Evolutionary conservation across 2,113 vertebrate genomes (phyloP).

Genomic region (Limnothrissa miodon): DNA sequence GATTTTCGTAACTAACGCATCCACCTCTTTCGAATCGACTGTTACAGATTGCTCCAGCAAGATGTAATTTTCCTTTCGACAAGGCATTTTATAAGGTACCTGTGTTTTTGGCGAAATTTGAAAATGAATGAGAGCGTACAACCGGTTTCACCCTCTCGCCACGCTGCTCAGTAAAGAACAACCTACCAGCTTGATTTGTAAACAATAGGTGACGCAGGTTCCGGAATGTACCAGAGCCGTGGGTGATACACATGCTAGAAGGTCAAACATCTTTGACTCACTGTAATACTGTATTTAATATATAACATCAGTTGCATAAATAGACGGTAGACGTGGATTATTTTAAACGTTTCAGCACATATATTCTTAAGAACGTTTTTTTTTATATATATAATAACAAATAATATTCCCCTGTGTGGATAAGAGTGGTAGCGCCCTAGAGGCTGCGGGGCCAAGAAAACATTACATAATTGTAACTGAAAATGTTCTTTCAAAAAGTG

Average conservation of each 20-base stretch:
- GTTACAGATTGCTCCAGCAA: constrained; percentile 81
- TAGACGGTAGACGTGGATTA: not conserved
- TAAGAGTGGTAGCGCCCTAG: not conserved
- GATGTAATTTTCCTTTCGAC: constrained; percentile 80
- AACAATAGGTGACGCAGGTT: constrained; percentile 81
- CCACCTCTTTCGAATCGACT: constrained; percentile 79
- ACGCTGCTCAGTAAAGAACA: constrained; percentile 58
- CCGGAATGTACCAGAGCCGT: constrained; percentile 60
- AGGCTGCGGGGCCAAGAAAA: constrained; percentile 29
- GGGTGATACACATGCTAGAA: not conserved
- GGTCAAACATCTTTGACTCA: not conserved
- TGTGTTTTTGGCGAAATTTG: not conserved
- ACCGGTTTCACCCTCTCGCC: constrained; percentile 47
- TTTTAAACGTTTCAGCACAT: not conserved
- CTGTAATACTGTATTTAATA: not conserved
- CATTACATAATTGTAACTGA: constrained; percentile 35
- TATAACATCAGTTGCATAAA: not conserved
- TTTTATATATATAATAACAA: not conserved
- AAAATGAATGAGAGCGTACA: constrained; percentile 42
- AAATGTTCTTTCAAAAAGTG: not conserved
- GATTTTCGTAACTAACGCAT: constrained; percentile 81
- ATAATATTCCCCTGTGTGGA: not conserved
- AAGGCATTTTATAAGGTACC: constrained; percentile 69
- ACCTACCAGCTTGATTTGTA: constrained; percentile 74
- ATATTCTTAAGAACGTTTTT: constrained; percentile 31